Percentiles rank a stretch among this genome's conserved stretches.
phyloP scores from a whole-genome alignment of 2,888 invertebrate genomes.

The Hemithea aestivaria region DNA sequence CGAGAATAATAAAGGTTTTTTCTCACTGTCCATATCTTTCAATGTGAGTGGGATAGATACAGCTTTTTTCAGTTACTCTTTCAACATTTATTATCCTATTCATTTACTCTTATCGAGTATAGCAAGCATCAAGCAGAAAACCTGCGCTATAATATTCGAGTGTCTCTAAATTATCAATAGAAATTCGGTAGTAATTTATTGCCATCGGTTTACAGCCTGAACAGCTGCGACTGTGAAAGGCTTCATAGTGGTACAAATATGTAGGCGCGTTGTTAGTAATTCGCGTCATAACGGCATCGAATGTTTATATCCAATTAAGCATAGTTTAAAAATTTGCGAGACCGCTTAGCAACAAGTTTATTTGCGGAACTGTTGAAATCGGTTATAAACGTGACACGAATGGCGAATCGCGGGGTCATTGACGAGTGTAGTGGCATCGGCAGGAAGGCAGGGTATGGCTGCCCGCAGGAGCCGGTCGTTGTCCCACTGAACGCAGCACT shows the following conservation, averaged over 20 bases:
- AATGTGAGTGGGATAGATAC: too few species aligned
- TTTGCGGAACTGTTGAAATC: constrained; percentile 17
- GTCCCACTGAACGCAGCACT: constrained; percentile 75
- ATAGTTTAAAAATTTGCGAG: constrained; percentile 13
- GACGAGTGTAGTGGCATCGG: constrained; percentile 25
- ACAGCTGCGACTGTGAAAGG: constrained; percentile 11
- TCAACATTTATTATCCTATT: too few species aligned
- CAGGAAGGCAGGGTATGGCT: constrained; percentile 54
- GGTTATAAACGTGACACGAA: constrained; percentile 7
- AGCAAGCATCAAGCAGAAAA: too few species aligned
- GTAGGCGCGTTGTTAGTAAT: constrained; percentile 13
- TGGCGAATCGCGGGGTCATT: constrained; percentile 14
- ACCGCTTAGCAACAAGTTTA: constrained; percentile 12
- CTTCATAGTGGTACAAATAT: constrained; percentile 4
- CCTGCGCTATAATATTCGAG: too few species aligned
- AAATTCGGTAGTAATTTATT: constrained; percentile 10
- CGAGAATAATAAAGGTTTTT: too few species aligned
- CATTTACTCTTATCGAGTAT: too few species aligned
- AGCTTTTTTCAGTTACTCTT: too few species aligned
- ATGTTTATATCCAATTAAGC: constrained; percentile 18
- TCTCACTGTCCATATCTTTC: too few species aligned
- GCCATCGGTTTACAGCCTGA: constrained; percentile 10
- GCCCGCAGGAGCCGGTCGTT: constrained; percentile 71
- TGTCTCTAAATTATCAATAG: background rate
- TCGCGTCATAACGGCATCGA: constrained; percentile 14